Evolutionary conservation across 30 jellyfish, hydroid and myxozoan species (phyloP).

Genomic region (Catostylus mosaicus): DNA sequence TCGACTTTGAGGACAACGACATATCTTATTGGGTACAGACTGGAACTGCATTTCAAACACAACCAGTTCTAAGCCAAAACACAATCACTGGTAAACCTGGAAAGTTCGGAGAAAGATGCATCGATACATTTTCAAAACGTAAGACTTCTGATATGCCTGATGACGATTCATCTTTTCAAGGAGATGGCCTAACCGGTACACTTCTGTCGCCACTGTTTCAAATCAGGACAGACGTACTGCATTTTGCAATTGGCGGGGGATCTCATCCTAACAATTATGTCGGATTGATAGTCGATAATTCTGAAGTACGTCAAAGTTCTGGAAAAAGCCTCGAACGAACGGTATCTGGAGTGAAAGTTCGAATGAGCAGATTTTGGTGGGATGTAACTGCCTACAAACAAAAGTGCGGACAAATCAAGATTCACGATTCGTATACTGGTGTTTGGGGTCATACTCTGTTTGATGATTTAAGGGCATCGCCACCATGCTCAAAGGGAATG

Average conservation of each 20-base stretch:
- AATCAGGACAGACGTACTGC: slow-evolving; percentile 30
- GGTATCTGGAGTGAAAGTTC: not conserved
- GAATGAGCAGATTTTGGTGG: slow-evolving; percentile 63
- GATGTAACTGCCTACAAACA: slow-evolving; percentile 28
- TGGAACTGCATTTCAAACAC: slow-evolving; percentile 34
- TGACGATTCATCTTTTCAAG: not conserved
- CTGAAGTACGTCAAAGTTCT: not conserved
- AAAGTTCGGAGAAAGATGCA: slow-evolving; percentile 32
- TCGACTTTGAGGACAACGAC: slow-evolving; percentile 51
- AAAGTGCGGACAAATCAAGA: slow-evolving; percentile 43
- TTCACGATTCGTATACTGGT: slow-evolving; percentile 19
- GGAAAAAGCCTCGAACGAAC: slow-evolving; percentile 11
- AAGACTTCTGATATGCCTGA: not conserved
- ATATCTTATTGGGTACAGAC: slow-evolving; percentile 36
- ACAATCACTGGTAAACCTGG: slow-evolving; percentile 19
- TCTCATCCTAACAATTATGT: slow-evolving; percentile 40
- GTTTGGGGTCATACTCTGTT: slow-evolving; percentile 35
- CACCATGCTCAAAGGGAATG: slow-evolving; percentile 59
- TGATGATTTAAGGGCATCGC: slow-evolving; percentile 42
- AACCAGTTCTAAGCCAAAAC: slow-evolving; percentile 15
- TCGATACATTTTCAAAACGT: slow-evolving; percentile 30
- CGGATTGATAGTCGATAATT: slow-evolving; percentile 22
- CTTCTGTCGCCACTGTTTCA: slow-evolving; percentile 48
- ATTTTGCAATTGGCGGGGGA: slow-evolving; percentile 58
- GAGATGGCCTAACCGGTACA: slow-evolving; percentile 57